A percentile compares a stretch with the other conserved stretches of the same genome.
Conservation (phyloP, 1,140 invertebrate species). For the Lepidurus apus region DNA sequence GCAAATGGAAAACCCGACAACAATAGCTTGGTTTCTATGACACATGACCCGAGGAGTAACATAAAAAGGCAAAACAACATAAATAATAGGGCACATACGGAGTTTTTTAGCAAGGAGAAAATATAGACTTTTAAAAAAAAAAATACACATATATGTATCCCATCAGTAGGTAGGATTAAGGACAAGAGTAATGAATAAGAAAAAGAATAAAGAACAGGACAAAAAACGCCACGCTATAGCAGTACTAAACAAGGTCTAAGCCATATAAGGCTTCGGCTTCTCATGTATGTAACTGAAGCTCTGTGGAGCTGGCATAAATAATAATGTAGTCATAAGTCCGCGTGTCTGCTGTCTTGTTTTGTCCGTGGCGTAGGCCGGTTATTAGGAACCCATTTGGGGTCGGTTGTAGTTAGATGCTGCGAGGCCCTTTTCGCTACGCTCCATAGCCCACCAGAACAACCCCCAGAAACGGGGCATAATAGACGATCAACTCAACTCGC, state of each 20-base stretch:
- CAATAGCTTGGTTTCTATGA: no score
- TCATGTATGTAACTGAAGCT: not conserved
- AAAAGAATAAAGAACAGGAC: not conserved
- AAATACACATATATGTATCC: no score
- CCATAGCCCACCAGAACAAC: not conserved
- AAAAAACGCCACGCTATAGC: not conserved
- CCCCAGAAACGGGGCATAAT: no score
- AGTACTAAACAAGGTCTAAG: not conserved
- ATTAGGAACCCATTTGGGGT: conserved; percentile 8
- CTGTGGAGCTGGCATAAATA: conserved; percentile 9
- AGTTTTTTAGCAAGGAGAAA: no score
- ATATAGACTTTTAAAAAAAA: no score
- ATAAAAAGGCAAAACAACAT: no score
- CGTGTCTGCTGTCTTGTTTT: not conserved
- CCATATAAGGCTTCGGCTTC: conserved; percentile 15
- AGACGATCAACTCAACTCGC: no score
- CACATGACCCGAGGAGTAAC: no score
- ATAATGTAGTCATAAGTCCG: conserved; percentile 18
- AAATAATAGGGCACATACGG: no score
- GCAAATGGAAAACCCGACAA: no score
- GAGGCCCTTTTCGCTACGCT: not conserved
- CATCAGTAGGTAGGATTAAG: no score
- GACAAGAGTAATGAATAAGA: no score
- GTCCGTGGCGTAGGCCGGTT: not conserved
- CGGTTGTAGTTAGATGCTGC: not conserved